phyloP scores from a whole-genome alignment of 2,888 invertebrate species.

The Eutolmus rufibarbis region DNA sequence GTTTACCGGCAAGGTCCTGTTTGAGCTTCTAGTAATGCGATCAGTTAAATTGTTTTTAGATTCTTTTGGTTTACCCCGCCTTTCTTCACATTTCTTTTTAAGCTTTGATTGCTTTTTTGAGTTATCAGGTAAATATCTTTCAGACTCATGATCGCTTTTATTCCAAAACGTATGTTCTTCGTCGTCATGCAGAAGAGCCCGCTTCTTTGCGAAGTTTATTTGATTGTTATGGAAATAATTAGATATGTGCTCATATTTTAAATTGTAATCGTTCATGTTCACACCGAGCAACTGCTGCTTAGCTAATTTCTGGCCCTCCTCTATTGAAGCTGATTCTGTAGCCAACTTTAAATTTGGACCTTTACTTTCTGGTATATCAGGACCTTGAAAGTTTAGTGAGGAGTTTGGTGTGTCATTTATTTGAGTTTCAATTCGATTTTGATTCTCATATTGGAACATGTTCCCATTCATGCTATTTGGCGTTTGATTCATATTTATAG shows the following conservation, averaged over 20 bases:
- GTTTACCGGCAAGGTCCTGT: background rate
- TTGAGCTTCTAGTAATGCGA: slow-evolving; percentile 37
- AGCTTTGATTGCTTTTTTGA: background rate
- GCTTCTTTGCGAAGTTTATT: slow-evolving; percentile 47
- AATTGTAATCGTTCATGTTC: slow-evolving; percentile 47
- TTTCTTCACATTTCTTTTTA: background rate
- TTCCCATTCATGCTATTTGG: background rate
- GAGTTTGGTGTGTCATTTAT: background rate
- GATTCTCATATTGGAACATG: background rate
- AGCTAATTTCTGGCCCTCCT: background rate
- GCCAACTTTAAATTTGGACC: background rate
- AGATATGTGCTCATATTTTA: slow-evolving; percentile 47
- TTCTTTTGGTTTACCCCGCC: slow-evolving; percentile 6
- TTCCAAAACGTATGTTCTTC: background rate
- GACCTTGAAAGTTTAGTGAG: background rate
- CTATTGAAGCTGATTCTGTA: background rate
- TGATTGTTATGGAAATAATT: slow-evolving; percentile 49
- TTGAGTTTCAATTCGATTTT: background rate
- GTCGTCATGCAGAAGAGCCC: slow-evolving; percentile 42
- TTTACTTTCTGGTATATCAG: background rate
- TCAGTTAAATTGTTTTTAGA: background rate
- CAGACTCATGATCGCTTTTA: background rate
- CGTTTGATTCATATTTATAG: background rate
- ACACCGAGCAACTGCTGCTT: slow-evolving; percentile 39
- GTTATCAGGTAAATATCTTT: background rate